Evolutionary conservation across 2,888 invertebrate species (phyloP), one percentile per base, ranked within the genome.

Genomic region (Apomyelois bistriatella): DNA sequence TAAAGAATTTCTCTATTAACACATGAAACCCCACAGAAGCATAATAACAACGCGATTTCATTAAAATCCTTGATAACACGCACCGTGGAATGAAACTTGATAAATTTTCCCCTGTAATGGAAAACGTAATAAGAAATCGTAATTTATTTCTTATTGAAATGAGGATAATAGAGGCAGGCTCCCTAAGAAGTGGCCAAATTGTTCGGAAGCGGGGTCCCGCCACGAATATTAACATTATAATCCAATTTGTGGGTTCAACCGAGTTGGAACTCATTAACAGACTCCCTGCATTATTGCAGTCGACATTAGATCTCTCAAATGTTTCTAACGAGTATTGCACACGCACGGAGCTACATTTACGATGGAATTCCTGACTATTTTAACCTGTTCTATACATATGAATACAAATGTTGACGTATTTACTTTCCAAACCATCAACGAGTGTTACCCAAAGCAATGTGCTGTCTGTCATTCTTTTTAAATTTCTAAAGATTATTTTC

Each of bases 71-170:
- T 70, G 71, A 74, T 73, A 76, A 73, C 76, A 76, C 76, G 75
- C 72, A 63, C 73, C 76, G 72, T 72, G 74, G 80, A 85, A 85
- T 79, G 79, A 77, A 80, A 83, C 81, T 82, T 82, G 81, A 83
- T 81, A 83, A 82, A 85, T 85, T 82, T 81, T 76, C 78, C 68
- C 74, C 72, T 76, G 78, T 84, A 85, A 86, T 86, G 82, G 86
- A 81, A 84, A 89, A 85, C 78, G 82, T 88, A 89, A 87, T 88
- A 89, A 87, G 85, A 86, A 88, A 86, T 86, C 82, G 82, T 85
- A 89, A 87, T 89, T 89, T 88, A 89, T 88, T 86, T 89, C 89
- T 86, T 85, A 88, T 89, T 87, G 89, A 86, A 88, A 86, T 79
- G 84, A 82, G 85, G 82, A 87, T 86, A 89, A 87, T 85, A 82